Evolutionary conservation across 2,113 vertebrate genomes (phyloP).

Genomic region (Nettapus auritus): DNA sequence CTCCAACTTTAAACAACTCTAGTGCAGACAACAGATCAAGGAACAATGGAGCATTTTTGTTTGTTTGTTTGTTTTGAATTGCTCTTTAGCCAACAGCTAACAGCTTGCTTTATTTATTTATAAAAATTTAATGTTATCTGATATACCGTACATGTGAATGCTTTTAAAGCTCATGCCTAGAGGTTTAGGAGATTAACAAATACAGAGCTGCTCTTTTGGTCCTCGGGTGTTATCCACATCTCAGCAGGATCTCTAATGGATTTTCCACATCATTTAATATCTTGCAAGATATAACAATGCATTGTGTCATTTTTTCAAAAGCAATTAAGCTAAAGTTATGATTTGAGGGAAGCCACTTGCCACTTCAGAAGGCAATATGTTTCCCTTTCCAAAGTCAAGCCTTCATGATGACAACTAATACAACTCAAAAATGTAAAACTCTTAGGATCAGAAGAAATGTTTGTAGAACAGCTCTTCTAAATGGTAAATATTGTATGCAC

Average conservation of each 20-base stretch:
- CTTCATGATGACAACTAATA: too few species aligned
- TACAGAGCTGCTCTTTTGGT: neutral
- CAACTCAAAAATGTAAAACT: neutral
- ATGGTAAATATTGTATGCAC: neutral
- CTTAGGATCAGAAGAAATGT: neutral
- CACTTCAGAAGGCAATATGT: neutral
- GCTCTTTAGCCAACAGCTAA: neutral
- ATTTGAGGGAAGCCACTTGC: neutral
- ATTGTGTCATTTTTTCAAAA: conserved; percentile 50
- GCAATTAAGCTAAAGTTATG: conserved; percentile 26
- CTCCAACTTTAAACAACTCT: neutral
- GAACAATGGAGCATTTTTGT: neutral
- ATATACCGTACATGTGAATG: neutral
- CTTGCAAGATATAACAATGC: neutral
- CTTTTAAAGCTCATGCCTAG: conserved; percentile 4
- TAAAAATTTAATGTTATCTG: neutral
- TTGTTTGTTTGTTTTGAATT: conserved; percentile 4
- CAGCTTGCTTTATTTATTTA: neutral
- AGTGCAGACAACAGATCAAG: neutral
- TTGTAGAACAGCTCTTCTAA: neutral
- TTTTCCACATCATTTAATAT: conserved; percentile 58
- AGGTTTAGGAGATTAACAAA: conserved; percentile 24
- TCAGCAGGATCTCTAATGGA: conserved; percentile 59
- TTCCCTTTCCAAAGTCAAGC: neutral
- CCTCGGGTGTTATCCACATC: conserved; percentile 11